Base-by-base conservation (phyloP, 92 coral and sea anemone genomes). In the Paramuricea clavata region DNA sequence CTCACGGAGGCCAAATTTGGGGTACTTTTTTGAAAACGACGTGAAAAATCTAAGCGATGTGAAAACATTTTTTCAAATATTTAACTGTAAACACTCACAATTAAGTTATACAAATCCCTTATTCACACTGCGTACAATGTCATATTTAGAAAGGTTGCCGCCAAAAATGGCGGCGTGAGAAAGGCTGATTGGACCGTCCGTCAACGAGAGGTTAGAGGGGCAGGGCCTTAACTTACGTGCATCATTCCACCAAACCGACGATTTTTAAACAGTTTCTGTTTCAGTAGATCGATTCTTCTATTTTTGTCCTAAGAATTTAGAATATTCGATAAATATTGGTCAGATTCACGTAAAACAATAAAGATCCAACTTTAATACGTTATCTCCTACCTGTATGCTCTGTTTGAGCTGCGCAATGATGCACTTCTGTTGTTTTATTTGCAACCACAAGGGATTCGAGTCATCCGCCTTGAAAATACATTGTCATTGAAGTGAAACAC, bases 201-300 rank as follows among this genome's bases (percentile, higher is more conserved):
- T n/a, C n/a, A n/a, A n/a, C n/a, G n/a, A n/a, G n/a, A n/a, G n/a
- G n/a, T n/a, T n/a, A n/a, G n/a, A n/a, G n/a, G n/a, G n/a, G n/a
- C n/a, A n/a, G n/a, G n/a, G n/a, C n/a, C n/a, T n/a, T n/a, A 13
- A 79, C 84, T 59, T 79, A 79, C 84, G 54, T 79, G 84, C 50
- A 79, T 33, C 1, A 61, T 0, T 21, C 73, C 73, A 61, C 84
- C 71, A 59, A 34, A 59, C 25, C 54, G 34, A 9, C 72, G 39
- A 23, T 34, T 79, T 47, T 42, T 79, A 12, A 59, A 79, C 19
- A 79, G 84, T 56, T 95, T 93, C 50, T 92, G 93, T 54, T 94
- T 94, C 49, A 97, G 83, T 17, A 97, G 90, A 49, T 94, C 99
- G 73, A 97, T 94, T 85, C 99, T 91, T 56, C 99, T 93, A 68